These are phyloP conservation scores for Nephotettix cincticeps DNA, from an alignment of 1,140 invertebrate genomes.

Conservation along the genomic window DNA sequence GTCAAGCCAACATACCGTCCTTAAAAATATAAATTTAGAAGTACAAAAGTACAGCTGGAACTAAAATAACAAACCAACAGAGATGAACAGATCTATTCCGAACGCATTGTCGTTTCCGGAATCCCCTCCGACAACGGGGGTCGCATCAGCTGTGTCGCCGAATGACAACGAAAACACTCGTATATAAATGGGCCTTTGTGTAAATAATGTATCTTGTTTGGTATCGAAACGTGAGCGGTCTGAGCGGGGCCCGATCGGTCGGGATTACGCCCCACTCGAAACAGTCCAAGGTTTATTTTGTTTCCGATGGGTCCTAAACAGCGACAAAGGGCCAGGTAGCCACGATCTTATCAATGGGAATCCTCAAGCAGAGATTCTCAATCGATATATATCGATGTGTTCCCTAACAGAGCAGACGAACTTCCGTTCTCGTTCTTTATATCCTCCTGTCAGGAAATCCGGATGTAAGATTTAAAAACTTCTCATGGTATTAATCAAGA, in stretches of 20 bases:
- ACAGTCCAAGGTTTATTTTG: conserved; percentile 13
- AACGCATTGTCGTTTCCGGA: too few relatives aligned
- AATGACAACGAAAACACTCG: conserved; percentile 14
- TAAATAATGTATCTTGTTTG: conserved; percentile 22
- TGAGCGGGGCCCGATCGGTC: neutral
- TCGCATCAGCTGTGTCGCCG: neutral
- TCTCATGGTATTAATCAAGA: too few relatives aligned
- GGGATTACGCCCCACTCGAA: conserved; percentile 11
- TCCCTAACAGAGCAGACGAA: too few relatives aligned
- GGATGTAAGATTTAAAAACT: too few relatives aligned
- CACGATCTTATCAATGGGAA: conserved; percentile 14
- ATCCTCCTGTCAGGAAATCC: too few relatives aligned
- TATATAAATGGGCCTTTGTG: conserved; percentile 21
- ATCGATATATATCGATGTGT: neutral
- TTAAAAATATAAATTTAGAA: too few relatives aligned
- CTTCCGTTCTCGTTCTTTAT: too few relatives aligned
- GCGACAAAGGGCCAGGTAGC: conserved; percentile 12
- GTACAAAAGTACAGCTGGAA: too few relatives aligned
- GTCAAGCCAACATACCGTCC: too few relatives aligned
- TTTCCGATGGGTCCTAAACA: neutral
- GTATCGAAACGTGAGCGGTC: conserved; percentile 19
- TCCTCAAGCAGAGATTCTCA: neutral
- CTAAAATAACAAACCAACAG: too few relatives aligned
- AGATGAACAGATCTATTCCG: too few relatives aligned
- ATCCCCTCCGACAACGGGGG: too few relatives aligned